Percentiles rank a stretch among this genome's conserved stretches.
These are phyloP conservation scores for Sussaba pulchella DNA, from an alignment of 2,888 invertebrate genomes.

Conservation along the genomic window DNA sequence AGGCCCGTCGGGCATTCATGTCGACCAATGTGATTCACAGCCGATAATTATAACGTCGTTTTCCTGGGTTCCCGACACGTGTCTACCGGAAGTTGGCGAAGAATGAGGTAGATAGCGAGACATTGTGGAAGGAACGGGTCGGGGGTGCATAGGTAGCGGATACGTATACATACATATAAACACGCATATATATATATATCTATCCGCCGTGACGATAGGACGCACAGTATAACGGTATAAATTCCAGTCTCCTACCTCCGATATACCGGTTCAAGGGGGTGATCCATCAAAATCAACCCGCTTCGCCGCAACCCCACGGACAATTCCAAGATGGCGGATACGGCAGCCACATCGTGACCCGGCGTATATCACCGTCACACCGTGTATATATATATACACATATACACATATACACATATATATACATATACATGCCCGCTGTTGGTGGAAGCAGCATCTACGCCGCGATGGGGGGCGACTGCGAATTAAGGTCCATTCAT, in stretches of 20 bases:
- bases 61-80: constrained; percentile 47
- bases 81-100: constrained; percentile 58
- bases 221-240: constrained; percentile 24
- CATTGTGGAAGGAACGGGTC: constrained; percentile 22
- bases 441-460: constrained; percentile 39
- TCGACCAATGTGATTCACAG: constrained; percentile 32
- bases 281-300: constrained; percentile 66
- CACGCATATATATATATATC: not conserved
- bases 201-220: not conserved
- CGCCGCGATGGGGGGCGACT: constrained; percentile 55
- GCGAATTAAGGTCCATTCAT: constrained; percentile 81
- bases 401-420: too few species aligned
- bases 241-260: constrained; percentile 39
- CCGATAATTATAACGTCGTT: constrained; percentile 62
- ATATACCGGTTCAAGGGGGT: constrained; percentile 29
- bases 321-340: constrained; percentile 53
- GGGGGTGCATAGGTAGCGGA: constrained; percentile 1
- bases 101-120: constrained; percentile 40
- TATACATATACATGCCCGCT: not conserved
- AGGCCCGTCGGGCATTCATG: constrained; percentile 30
- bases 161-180: not conserved
- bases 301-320: constrained; percentile 28
- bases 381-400: not conserved
- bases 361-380: constrained; percentile 27
- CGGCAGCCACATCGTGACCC: constrained; percentile 40